Percentiles rank a stretch among this genome's conserved stretches.
phyloP scores from a whole-genome alignment of 1,140 invertebrate genomes.

The Chironomus striatipennis region DNA sequence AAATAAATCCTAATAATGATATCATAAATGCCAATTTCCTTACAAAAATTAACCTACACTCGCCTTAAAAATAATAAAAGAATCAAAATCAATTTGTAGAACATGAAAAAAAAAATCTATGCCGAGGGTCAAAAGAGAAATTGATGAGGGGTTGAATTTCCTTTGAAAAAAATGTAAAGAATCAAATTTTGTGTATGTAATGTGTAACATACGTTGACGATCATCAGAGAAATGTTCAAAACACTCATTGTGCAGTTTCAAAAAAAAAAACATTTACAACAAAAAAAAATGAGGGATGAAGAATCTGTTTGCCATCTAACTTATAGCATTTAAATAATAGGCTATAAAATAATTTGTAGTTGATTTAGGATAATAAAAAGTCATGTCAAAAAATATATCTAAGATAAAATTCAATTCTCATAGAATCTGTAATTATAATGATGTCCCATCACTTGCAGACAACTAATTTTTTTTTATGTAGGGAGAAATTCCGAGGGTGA shows the following conservation, averaged over 20 bases:
- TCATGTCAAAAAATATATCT: not conserved
- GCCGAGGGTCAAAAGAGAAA: no score
- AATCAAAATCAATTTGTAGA: no score
- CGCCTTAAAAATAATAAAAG: no score
- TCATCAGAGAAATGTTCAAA: slow-evolving; percentile 21
- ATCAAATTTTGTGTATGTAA: not conserved
- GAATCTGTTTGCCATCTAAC: slow-evolving; percentile 6
- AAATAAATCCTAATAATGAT: no score
- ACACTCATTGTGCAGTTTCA: not conserved
- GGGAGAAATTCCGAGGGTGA: not conserved
- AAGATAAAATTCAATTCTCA: not conserved
- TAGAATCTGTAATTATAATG: not conserved
- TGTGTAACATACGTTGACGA: slow-evolving; percentile 9
- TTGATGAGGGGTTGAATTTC: no score
- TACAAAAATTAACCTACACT: no score
- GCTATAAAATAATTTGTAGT: slow-evolving; percentile 3
- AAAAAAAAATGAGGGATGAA: not conserved
- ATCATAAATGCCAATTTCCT: no score
- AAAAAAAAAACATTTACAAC: not conserved
- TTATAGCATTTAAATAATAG: slow-evolving; percentile 22
- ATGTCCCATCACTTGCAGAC: not conserved
- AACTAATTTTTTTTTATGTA: no score
- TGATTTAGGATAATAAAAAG: not conserved
- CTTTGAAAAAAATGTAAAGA: no score
- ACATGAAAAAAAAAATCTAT: no score